Percentiles rank a stretch among this genome's conserved stretches.
Evolutionary conservation across 2,888 invertebrate genomes (phyloP).

Genomic region (Craniophora ligustri): DNA sequence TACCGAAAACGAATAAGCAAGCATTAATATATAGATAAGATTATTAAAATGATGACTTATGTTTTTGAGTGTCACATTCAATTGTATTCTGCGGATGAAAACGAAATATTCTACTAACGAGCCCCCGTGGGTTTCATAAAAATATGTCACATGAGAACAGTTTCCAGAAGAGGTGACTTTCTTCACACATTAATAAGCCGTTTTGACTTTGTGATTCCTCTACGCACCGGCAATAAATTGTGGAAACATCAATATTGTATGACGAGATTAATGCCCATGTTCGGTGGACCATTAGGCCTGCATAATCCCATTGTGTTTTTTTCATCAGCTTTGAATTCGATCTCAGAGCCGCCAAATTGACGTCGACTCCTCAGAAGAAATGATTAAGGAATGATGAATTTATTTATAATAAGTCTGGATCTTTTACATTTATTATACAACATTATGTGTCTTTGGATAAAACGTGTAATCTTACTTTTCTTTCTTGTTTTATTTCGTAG

Average conservation of each 20-base stretch:
- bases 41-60: conserved; percentile 81
- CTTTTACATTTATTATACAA: conserved; percentile 34
- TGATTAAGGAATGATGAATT: conserved; percentile 74
- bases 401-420: conserved; percentile 68
- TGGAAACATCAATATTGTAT: conserved; percentile 87
- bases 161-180: conserved; percentile 79
- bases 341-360: conserved; percentile 78
- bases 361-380: conserved; percentile 72
- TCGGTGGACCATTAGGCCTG: conserved; percentile 83
- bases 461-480: conserved; percentile 13
- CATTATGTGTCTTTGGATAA: conserved; percentile 10
- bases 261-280: conserved; percentile 88
- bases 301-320: conserved; percentile 87
- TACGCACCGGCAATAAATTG: conserved; percentile 83
- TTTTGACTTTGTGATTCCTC: conserved; percentile 84
- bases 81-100: conserved; percentile 84
- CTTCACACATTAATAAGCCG: conserved; percentile 87
- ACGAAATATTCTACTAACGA: conserved; percentile 84
- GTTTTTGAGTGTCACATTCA: conserved; percentile 84
- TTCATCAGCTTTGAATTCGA: conserved; percentile 72
- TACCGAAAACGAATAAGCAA: conserved; percentile 59
- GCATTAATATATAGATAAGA: conserved; percentile 64
- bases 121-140: conserved; percentile 75
- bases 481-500: conserved; percentile 23
- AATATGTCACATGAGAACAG: conserved; percentile 76